phyloP scores from a whole-genome alignment of 2,113 vertebrate species.

The Gymnorhina tibicen region DNA sequence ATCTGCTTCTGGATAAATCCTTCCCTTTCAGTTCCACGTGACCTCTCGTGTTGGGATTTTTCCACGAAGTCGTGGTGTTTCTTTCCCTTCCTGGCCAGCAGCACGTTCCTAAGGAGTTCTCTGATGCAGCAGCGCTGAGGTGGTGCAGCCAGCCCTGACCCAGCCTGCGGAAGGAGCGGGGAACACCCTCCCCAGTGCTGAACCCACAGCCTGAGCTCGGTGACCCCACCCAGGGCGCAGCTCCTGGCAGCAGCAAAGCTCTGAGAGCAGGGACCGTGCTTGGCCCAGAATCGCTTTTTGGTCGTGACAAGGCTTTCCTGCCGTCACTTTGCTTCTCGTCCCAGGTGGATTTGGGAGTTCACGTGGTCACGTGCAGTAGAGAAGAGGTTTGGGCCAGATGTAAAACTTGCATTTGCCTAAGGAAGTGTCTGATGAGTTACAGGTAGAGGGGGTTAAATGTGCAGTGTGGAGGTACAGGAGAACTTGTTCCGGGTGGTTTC shows the following conservation, averaged over 20 bases:
- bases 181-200: neutral
- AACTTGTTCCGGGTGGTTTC: neutral
- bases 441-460: neutral
- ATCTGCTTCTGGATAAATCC: slow-evolving; percentile 23
- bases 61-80: slow-evolving; percentile 39
- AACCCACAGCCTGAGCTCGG: neutral
- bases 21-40: slow-evolving; percentile 32
- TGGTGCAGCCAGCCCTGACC: slow-evolving; percentile 6
- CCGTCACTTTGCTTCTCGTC: neutral
- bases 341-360: neutral
- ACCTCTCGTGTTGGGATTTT: slow-evolving; percentile 46
- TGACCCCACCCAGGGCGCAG: neutral
- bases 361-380: rapidly evolving
- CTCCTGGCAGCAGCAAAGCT: neutral
- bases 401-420: neutral
- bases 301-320: neutral
- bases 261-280: neutral
- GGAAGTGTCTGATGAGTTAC: neutral
- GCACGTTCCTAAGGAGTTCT: slow-evolving; percentile 34
- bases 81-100: slow-evolving; percentile 60
- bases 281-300: neutral
- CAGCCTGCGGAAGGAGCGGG: neutral
- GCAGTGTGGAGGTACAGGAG: neutral
- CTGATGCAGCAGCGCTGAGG: slow-evolving; percentile 50
- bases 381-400: neutral